Evolutionary conservation across 2,888 invertebrate genomes (phyloP).

Genomic region (Oxyteleia sp.): DNA sequence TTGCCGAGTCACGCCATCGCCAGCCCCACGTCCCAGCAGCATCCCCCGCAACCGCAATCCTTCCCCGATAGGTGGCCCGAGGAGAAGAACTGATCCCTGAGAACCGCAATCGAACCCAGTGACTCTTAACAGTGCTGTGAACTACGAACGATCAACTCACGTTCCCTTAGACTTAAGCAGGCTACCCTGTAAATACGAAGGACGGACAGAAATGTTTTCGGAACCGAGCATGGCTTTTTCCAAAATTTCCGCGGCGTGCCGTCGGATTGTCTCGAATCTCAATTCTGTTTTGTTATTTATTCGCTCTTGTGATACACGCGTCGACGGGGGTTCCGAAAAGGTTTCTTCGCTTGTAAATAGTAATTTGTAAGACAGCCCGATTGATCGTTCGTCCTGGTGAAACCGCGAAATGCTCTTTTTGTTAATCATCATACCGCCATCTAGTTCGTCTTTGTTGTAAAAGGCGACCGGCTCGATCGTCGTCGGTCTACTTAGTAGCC

Average conservation of each 20-base stretch:
- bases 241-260: not conserved
- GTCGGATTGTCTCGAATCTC: no score
- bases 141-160: not conserved
- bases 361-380: conserved; percentile 9
- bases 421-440: conserved; percentile 8
- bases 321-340: conserved; percentile 28
- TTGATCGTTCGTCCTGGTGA: conserved; percentile 18
- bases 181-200: conserved; percentile 6
- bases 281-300: not conserved
- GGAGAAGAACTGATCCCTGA: conserved; percentile 80
- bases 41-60: conserved; percentile 76
- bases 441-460: conserved; percentile 15
- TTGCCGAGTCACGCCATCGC: conserved; percentile 70
- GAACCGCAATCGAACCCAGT: conserved; percentile 24
- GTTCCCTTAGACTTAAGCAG: not conserved
- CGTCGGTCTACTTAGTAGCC: not conserved
- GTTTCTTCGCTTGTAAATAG: conserved; percentile 20
- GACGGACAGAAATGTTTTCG: conserved; percentile 18
- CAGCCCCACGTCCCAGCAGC: conserved; percentile 76
- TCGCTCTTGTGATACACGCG: not conserved
- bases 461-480: conserved; percentile 4
- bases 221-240: conserved; percentile 4
- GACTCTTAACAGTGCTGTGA: conserved; percentile 60
- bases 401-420: conserved; percentile 1
- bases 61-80: conserved; percentile 82